A percentile compares a stretch with the other conserved stretches of the same genome.
phyloP scores from a whole-genome alignment of 2,113 vertebrate species.

The Sclerurus mexicanus region DNA sequence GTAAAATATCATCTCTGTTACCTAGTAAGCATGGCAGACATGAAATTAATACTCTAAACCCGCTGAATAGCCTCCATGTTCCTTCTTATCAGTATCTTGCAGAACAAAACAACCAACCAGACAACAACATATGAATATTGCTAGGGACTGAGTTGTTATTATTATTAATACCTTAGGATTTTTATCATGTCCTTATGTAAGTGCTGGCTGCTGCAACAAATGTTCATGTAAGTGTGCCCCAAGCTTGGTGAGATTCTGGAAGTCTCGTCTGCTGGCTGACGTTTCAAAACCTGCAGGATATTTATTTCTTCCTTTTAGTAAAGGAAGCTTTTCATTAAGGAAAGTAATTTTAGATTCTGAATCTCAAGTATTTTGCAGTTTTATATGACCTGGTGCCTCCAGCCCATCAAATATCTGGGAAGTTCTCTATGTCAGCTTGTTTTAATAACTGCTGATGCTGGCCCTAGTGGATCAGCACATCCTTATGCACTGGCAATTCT shows the following conservation, averaged over 20 bases:
- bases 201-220: not conserved
- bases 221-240: not conserved
- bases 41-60: not conserved
- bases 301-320: not conserved
- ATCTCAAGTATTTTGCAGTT: not conserved
- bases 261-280: not conserved
- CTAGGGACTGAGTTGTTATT: not conserved
- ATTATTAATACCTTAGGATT: not conserved
- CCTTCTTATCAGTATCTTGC: not conserved
- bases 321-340: constrained; percentile 15
- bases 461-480: not conserved
- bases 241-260: not conserved
- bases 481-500: not conserved
- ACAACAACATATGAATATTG: not conserved
- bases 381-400: not conserved
- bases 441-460: not conserved
- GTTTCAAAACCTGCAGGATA: not conserved
- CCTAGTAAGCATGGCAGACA: not conserved
- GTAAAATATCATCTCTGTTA: not conserved
- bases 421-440: not conserved
- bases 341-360: constrained; percentile 8
- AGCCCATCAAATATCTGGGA: not conserved
- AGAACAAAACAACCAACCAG: not conserved
- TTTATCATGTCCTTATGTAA: not conserved
- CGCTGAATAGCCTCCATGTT: not conserved